phyloP scores from a whole-genome alignment of 2,113 vertebrate genomes.

The Porphyrio hochstetteri region DNA sequence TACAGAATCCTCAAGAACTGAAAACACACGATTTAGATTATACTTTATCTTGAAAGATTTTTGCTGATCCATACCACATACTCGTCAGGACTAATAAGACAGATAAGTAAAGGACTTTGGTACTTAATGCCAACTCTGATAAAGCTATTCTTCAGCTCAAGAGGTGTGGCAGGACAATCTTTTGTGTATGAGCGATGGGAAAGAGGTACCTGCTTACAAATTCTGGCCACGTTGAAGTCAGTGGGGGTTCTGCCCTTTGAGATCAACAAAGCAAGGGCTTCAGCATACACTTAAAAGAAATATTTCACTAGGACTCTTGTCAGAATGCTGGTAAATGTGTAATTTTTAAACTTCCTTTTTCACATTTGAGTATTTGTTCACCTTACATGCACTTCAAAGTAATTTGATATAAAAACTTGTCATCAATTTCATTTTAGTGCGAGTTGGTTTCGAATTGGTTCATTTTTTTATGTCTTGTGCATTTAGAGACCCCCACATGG shows the following conservation, averaged over 20 bases:
- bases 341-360: not conserved
- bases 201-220: not conserved
- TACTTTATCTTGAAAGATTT: not conserved
- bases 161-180: not conserved
- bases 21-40: not conserved
- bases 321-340: not conserved
- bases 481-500: not conserved
- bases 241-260: not conserved
- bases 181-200: not conserved
- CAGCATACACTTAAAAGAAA: not conserved
- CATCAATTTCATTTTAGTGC: not conserved
- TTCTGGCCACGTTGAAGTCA: not conserved
- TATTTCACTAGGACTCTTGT: not conserved
- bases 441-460: not conserved
- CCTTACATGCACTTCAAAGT: not conserved
- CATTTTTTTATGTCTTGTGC: not conserved
- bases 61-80: not conserved
- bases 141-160: not conserved
- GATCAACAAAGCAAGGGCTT: not conserved
- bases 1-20: slow-evolving; percentile 10
- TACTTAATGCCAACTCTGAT: not conserved
- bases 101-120: slow-evolving; percentile 42
- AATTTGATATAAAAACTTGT: not conserved
- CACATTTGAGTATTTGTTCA: not conserved
- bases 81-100: slow-evolving; percentile 27